Conservation (phyloP, 2,797 vertebrate species). For the Lepilemur septentrionalis region DNA sequence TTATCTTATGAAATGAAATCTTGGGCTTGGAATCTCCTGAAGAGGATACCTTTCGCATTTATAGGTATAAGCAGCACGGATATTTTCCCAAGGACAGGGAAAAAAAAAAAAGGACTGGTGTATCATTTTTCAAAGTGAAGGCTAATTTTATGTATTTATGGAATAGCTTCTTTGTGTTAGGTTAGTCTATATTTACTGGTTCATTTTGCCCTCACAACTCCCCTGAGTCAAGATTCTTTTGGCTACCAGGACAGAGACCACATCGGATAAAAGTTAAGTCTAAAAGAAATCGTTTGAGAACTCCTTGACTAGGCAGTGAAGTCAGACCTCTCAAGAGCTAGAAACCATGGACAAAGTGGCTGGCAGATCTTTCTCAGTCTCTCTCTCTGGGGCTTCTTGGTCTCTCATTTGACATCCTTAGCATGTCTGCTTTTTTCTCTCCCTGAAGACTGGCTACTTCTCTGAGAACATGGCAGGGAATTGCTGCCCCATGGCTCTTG, state of each 20-base stretch:
- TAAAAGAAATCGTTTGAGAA: neutral
- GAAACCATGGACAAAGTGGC: fast-evolving
- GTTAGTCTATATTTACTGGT: neutral
- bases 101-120: neutral
- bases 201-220: neutral
- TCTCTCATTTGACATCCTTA: neutral
- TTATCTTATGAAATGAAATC: neutral
- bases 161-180: neutral
- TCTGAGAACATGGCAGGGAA: neutral
- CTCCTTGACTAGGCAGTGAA: neutral
- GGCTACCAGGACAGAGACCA: neutral
- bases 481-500: neutral
- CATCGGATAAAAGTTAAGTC: neutral
- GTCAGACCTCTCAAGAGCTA: neutral
- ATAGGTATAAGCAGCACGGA: neutral
- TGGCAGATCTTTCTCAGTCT: neutral
- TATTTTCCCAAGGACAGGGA: neutral
- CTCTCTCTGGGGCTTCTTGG: neutral
- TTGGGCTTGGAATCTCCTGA: neutral
- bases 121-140: neutral
- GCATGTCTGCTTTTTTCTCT: neutral
- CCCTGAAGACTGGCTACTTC: neutral
- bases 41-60: neutral
- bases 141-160: neutral
- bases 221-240: neutral